Percentiles rank a stretch among this genome's conserved stretches.
Conservation (phyloP, 2,113 vertebrate genomes). For the Rhea americana region DNA sequence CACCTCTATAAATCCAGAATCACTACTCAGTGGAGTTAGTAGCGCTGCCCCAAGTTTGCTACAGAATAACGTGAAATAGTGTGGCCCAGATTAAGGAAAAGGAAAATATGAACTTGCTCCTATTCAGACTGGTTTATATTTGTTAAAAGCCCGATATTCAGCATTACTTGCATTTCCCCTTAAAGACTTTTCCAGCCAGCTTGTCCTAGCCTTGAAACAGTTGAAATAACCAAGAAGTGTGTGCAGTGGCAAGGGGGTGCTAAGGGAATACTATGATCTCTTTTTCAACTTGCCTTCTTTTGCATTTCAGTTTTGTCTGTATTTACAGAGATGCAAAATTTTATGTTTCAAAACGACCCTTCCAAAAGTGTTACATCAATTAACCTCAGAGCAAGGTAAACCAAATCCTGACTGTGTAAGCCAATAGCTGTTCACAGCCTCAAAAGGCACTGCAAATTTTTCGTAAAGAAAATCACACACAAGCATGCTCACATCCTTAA, state of each 20-base stretch:
- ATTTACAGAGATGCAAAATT: not conserved
- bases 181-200: not conserved
- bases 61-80: not conserved
- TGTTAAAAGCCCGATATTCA: not conserved
- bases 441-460: not conserved
- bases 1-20: not conserved
- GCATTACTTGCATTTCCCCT: not conserved
- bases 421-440: not conserved
- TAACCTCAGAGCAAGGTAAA: not conserved
- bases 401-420: rapidly evolving
- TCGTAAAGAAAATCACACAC: not conserved
- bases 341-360: not conserved
- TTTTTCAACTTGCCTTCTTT: not conserved
- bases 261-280: not conserved
- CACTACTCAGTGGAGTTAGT: not conserved
- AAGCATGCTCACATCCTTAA: not conserved
- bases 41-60: not conserved
- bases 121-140: not conserved
- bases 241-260: not conserved
- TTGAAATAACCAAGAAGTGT: not conserved
- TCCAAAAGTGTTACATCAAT: not conserved
- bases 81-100: not conserved
- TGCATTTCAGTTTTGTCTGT: not conserved
- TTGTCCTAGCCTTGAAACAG: not conserved
- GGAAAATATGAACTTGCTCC: not conserved